Percentiles rank a stretch among this genome's conserved stretches.
Evolutionary conservation across 2,888 invertebrate genomes (phyloP).

Genomic region (Leucophenga montana): DNA sequence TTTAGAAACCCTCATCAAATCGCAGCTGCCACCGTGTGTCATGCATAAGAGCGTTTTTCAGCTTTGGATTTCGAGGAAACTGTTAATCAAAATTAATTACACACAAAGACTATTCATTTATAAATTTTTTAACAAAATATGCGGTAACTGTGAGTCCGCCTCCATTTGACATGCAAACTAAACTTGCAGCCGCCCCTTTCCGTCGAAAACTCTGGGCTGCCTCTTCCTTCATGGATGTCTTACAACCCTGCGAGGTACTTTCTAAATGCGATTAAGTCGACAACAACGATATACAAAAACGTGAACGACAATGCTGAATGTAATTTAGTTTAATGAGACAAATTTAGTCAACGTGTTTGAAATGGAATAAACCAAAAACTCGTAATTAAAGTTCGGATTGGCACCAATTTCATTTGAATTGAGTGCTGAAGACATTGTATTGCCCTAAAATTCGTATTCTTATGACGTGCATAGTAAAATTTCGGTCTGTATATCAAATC

Average conservation of each 20-base stretch:
- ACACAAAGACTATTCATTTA: conserved; percentile 38
- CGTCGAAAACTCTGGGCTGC: background rate
- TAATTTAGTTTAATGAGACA: conserved; percentile 64
- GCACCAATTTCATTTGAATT: conserved; percentile 57
- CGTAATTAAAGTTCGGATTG: conserved; percentile 63
- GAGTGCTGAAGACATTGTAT: background rate
- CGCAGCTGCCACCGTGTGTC: background rate
- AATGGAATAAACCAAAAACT: conserved; percentile 14
- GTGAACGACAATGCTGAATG: conserved; percentile 28
- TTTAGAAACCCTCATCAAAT: conserved; percentile 13
- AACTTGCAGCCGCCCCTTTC: no score
- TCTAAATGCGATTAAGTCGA: no score
- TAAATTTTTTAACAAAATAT: conserved; percentile 26
- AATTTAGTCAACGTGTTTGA: conserved; percentile 57
- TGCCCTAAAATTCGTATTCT: background rate
- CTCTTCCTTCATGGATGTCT: no score
- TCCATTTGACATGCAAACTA: conserved; percentile 58
- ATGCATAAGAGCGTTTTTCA: conserved; percentile 25
- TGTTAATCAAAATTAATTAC: conserved; percentile 67
- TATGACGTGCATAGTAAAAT: no score
- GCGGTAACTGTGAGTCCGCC: conserved; percentile 41
- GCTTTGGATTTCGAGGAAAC: conserved; percentile 49
- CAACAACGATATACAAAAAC: no score
- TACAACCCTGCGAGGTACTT: no score
- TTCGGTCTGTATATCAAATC: no score